Conservation (phyloP, 1,140 invertebrate species). For the Pseudomyrmex sp. region DNA sequence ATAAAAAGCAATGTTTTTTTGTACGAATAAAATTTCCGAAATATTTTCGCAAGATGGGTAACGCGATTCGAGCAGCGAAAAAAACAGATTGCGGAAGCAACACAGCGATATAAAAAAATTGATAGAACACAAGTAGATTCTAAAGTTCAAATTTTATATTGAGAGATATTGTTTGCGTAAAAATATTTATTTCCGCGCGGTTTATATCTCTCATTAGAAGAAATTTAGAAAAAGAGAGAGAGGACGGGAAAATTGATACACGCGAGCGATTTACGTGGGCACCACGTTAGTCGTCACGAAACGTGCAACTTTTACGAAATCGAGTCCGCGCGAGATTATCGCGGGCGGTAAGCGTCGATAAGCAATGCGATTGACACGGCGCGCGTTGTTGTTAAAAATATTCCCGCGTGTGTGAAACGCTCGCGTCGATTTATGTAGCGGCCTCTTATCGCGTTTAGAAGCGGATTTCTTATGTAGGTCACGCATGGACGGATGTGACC, state of each 20-base stretch:
- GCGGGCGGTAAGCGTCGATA: neutral
- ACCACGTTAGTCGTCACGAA: neutral
- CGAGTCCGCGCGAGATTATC: neutral
- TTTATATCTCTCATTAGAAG: too few species aligned
- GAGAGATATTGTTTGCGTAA: too few species aligned
- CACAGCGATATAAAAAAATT: too few species aligned
- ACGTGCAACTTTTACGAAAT: neutral
- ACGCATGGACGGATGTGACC: too few species aligned
- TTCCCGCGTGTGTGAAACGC: neutral
- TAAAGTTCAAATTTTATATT: too few species aligned
- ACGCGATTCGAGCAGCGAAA: too few species aligned
- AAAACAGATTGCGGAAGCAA: too few species aligned
- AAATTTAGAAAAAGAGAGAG: too few species aligned
- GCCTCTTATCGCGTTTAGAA: constrained; percentile 14
- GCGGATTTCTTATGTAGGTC: neutral
- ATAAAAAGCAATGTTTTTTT: neutral
- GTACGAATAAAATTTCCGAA: neutral
- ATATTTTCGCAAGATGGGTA: too few species aligned
- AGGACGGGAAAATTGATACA: too few species aligned
- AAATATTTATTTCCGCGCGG: too few species aligned
- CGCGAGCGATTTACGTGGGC: neutral
- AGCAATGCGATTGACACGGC: neutral
- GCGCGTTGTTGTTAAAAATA: constrained; percentile 15
- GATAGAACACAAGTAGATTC: too few species aligned
- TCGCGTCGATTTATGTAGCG: constrained; percentile 23